Conservation (phyloP, 2,888 invertebrate genomes). For the Athalia circularis region DNA sequence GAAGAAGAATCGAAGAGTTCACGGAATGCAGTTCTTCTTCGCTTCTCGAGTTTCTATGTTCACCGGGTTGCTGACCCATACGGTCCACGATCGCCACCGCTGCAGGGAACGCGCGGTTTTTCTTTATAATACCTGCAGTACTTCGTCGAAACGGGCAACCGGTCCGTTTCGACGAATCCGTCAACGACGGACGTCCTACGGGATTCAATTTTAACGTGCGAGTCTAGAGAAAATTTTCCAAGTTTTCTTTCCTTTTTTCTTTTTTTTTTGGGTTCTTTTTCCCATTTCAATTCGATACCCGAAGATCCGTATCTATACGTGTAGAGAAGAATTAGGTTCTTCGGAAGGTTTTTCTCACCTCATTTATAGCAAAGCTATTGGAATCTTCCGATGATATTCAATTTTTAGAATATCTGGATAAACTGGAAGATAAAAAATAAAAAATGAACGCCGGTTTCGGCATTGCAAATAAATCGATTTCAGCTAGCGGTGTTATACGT, state of each 20-base stretch:
- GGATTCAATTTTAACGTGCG: conserved; percentile 49
- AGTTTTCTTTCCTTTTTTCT: too few species aligned
- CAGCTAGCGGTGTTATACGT: neutral
- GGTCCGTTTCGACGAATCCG: conserved; percentile 29
- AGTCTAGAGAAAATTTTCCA: neutral
- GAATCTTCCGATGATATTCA: too few species aligned
- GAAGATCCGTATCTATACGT: too few species aligned
- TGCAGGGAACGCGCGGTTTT: neutral
- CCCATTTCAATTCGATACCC: too few species aligned
- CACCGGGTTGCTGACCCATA: conserved; percentile 42
- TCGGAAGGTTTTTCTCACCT: too few species aligned
- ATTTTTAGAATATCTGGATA: too few species aligned
- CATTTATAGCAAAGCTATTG: too few species aligned
- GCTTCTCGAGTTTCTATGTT: conserved; percentile 18
- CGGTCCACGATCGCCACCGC: conserved; percentile 15
- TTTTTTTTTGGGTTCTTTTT: too few species aligned
- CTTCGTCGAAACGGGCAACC: neutral
- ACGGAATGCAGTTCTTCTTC: conserved; percentile 30
- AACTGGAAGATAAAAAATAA: conserved; percentile 42
- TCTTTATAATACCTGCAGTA: too few species aligned
- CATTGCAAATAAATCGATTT: conserved; percentile 42
- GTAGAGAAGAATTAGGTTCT: too few species aligned
- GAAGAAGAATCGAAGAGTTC: neutral
- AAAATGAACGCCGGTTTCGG: conserved; percentile 43
- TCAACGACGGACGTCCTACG: conserved; percentile 34